Conservation (phyloP, 2,797 vertebrate species). For the Mormyrops boulengeri region DNA sequence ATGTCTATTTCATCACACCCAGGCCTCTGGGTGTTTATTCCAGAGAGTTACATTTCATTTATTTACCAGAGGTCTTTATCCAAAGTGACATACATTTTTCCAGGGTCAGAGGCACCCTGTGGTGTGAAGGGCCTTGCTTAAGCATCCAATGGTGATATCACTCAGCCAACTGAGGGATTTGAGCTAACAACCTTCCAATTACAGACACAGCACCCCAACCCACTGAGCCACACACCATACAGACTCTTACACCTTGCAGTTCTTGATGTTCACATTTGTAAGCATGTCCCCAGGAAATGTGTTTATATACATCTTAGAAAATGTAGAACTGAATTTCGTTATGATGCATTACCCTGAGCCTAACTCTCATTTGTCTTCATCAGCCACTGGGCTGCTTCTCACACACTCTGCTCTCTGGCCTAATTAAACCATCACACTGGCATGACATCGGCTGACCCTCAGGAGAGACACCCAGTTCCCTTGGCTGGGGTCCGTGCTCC, state of each 20-base stretch:
- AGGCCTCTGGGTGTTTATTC: neutral
- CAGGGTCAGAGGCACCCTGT: neutral
- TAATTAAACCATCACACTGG: neutral
- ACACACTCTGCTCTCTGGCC: neutral
- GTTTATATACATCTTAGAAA: neutral
- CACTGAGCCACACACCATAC: neutral
- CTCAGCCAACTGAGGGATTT: neutral
- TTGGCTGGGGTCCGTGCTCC: neutral
- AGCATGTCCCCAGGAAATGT: neutral
- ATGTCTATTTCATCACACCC: neutral
- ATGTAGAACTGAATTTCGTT: neutral
- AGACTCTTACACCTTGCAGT: neutral
- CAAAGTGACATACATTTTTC: neutral
- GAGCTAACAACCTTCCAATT: neutral
- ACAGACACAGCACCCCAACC: neutral
- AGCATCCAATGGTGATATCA: neutral
- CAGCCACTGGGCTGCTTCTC: neutral
- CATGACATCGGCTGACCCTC: neutral
- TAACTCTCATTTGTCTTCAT: neutral
- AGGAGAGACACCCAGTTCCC: neutral
- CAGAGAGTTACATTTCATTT: neutral
- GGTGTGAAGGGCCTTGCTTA: neutral
- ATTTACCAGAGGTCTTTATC: neutral
- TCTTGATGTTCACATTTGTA: neutral
- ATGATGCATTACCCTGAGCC: neutral